A percentile compares a stretch with the other conserved stretches of the same genome.
phyloP scores from a whole-genome alignment of 2,113 vertebrate species.

The Oncorhynchus masou region DNA sequence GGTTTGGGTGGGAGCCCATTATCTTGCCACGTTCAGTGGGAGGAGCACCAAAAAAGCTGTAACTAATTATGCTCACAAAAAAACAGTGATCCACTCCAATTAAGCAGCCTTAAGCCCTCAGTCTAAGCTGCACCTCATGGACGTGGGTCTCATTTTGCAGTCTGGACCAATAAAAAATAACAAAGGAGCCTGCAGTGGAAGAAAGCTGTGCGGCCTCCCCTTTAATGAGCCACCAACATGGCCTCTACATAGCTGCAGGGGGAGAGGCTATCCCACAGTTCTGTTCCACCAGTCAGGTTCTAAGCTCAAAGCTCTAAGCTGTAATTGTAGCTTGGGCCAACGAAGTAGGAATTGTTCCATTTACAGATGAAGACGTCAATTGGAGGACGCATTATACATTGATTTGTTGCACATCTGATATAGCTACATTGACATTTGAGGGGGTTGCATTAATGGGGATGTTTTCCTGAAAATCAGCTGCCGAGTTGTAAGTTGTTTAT shows the following conservation, averaged over 20 bases:
- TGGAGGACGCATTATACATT: no score
- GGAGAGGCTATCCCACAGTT: background rate
- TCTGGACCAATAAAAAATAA: constrained; percentile 64
- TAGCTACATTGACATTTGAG: no score
- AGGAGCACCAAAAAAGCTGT: constrained; percentile 62
- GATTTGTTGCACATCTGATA: no score
- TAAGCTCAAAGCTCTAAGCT: no score
- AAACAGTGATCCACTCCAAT: constrained; percentile 53
- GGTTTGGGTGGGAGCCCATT: background rate
- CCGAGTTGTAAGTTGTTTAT: no score
- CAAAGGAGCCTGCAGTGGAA: constrained; percentile 61
- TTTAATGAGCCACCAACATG: constrained; percentile 61
- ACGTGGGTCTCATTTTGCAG: constrained; percentile 70
- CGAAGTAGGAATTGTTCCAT: no score
- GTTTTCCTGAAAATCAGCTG: no score
- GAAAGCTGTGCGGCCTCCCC: constrained; percentile 62
- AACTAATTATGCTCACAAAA: constrained; percentile 60
- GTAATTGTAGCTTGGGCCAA: no score
- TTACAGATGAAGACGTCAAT: no score
- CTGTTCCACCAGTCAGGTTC: no score
- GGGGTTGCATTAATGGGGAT: no score
- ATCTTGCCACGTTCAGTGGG: constrained; percentile 37
- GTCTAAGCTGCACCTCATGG: constrained; percentile 31
- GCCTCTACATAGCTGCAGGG: constrained; percentile 11
- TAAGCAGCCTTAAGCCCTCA: constrained; percentile 42